Evolutionary conservation across 2,797 vertebrate species (phyloP).

Genomic region (Pseudochaenichthys georgianus): DNA sequence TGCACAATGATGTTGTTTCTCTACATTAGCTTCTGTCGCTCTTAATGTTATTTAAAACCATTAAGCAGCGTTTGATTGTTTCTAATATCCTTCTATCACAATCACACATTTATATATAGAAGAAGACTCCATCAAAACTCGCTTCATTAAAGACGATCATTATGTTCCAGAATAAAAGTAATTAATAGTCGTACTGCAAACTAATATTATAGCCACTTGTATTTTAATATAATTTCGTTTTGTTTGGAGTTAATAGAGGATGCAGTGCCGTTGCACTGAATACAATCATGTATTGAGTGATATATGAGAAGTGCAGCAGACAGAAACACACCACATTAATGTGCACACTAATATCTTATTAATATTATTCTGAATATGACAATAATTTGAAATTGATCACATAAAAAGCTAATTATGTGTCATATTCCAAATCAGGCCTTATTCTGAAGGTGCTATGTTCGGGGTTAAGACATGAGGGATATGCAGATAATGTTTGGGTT

Average conservation of each 20-base stretch:
- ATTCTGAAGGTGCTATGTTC: too few relatives aligned
- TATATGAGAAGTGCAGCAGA: not conserved
- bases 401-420: too few relatives aligned
- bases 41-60: conserved; percentile 1
- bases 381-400: too few relatives aligned
- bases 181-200: not conserved
- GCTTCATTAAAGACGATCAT: not conserved
- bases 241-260: not conserved
- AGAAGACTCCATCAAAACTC: not conserved
- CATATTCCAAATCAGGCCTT: too few relatives aligned
- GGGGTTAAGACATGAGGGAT: too few relatives aligned
- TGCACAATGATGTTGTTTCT: conserved; percentile 13
- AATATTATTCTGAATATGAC: too few relatives aligned
- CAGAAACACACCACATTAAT: not conserved
- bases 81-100: not conserved
- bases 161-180: not conserved
- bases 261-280: not conserved
- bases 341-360: too few relatives aligned
- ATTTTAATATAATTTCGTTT: not conserved
- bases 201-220: not conserved
- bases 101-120: not conserved
- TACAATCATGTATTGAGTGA: not conserved
- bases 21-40: not conserved
- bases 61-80: not conserved
- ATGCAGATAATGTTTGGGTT: too few relatives aligned